Percentiles rank a stretch among this genome's conserved stretches.
Evolutionary conservation across 2,113 vertebrate species (phyloP).

Genomic region (Myanophis thanlyinensis): DNA sequence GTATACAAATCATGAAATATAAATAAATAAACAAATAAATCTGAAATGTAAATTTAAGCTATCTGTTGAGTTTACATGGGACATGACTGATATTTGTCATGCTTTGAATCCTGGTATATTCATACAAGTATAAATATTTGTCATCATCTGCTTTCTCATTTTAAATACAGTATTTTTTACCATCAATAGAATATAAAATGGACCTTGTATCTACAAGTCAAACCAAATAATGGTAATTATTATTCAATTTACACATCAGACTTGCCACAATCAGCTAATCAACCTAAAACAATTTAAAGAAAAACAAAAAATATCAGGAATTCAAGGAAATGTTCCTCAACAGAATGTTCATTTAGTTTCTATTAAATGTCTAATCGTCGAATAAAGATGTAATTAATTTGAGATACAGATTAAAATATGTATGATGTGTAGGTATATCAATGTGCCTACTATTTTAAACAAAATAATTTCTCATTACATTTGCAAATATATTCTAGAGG

Average conservation of each 20-base stretch:
- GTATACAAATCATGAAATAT: no score
- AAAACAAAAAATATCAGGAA: neutral
- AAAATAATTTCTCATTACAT: neutral
- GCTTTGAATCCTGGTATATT: rapidly evolving
- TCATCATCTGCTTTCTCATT: neutral
- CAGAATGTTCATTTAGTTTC: neutral
- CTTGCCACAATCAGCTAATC: rapidly evolving
- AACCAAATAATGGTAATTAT: neutral
- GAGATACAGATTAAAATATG: neutral
- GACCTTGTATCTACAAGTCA: neutral
- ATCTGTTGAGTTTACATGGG: neutral
- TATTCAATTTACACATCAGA: neutral
- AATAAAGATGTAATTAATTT: neutral
- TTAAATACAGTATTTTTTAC: neutral
- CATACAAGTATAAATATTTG: neutral
- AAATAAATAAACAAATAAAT: no score
- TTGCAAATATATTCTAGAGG: neutral
- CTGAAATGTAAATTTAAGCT: neutral
- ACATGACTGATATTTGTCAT: neutral
- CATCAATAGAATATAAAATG: neutral
- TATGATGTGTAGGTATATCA: neutral
- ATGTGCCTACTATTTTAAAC: neutral
- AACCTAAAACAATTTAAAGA: neutral
- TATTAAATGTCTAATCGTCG: neutral
- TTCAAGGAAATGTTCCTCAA: neutral